phyloP scores from a whole-genome alignment of 2,113 vertebrate genomes.

The Sylvia atricapilla region DNA sequence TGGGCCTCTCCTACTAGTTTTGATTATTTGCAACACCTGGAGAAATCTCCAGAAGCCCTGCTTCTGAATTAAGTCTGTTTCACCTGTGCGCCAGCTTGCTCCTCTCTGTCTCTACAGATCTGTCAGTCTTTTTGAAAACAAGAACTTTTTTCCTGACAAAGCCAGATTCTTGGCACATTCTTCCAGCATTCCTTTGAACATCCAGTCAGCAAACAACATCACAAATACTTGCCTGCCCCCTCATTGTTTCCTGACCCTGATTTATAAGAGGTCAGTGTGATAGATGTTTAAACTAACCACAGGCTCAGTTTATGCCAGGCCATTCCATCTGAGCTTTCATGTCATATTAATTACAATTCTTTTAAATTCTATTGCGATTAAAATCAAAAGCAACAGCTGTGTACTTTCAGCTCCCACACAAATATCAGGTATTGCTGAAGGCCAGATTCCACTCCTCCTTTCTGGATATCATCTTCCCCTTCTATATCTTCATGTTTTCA shows the following conservation, averaged over 20 bases:
- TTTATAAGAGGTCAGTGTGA: slow-evolving; percentile 5
- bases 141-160: background rate
- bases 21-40: background rate
- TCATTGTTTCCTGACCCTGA: slow-evolving; percentile 57
- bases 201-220: slow-evolving; percentile 53
- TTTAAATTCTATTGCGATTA: background rate
- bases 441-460: background rate
- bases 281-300: slow-evolving; percentile 33
- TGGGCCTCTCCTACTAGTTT: background rate
- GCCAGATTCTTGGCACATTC: slow-evolving; percentile 51
- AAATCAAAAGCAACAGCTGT: background rate
- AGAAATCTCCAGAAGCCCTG: background rate
- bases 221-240: slow-evolving; percentile 21
- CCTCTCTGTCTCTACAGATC: background rate
- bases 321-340: slow-evolving; percentile 2
- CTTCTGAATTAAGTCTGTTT: background rate
- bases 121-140: background rate
- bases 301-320: background rate
- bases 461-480: background rate
- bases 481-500: background rate
- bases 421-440: background rate
- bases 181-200: slow-evolving; percentile 46
- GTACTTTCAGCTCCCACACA: background rate
- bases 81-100: accelerated
- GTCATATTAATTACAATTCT: background rate